These are phyloP conservation scores for Argyresthia albistria DNA, from an alignment of 2,888 invertebrate species.

Conservation along the genomic window DNA sequence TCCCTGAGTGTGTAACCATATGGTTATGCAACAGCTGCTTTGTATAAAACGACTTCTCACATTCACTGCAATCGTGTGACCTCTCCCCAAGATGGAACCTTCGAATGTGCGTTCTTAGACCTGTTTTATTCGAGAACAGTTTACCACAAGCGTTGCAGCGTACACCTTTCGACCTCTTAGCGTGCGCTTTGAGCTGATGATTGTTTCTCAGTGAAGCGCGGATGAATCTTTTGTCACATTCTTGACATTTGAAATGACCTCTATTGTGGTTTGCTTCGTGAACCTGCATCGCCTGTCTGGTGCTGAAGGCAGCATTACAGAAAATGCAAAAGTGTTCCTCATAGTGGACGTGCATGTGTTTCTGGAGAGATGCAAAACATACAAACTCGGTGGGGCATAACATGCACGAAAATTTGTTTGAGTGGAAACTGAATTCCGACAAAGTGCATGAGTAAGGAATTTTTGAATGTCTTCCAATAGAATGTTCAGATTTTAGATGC, in stretches of 20 bases:
- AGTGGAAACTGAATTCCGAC: too few species aligned
- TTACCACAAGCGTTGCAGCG: slow-evolving; percentile 16
- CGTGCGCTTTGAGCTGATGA: slow-evolving; percentile 58
- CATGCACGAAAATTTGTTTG: slow-evolving; percentile 14
- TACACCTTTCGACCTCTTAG: slow-evolving; percentile 45
- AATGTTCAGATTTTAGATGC: slow-evolving; percentile 45
- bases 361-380: slow-evolving; percentile 54
- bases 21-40: slow-evolving; percentile 54
- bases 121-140: slow-evolving; percentile 42
- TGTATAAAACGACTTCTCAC: slow-evolving; percentile 53
- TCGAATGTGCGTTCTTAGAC: slow-evolving; percentile 51
- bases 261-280: slow-evolving; percentile 54
- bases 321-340: slow-evolving; percentile 58
- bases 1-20: slow-evolving; percentile 56
- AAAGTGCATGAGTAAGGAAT: too few species aligned
- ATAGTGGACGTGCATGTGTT: slow-evolving; percentile 60
- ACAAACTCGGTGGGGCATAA: slow-evolving; percentile 42
- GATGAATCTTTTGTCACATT: slow-evolving; percentile 53
- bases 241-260: slow-evolving; percentile 45
- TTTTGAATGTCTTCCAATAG: slow-evolving; percentile 23
- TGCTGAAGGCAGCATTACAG: slow-evolving; percentile 59
- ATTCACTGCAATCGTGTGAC: slow-evolving; percentile 48
- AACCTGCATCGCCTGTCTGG: slow-evolving; percentile 43
- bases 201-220: slow-evolving; percentile 60
- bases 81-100: slow-evolving; percentile 51